Evolutionary conservation across 2,797 vertebrate genomes (phyloP), one percentile per base, ranked within the genome.

Genomic region (Cossypha caffra): DNA sequence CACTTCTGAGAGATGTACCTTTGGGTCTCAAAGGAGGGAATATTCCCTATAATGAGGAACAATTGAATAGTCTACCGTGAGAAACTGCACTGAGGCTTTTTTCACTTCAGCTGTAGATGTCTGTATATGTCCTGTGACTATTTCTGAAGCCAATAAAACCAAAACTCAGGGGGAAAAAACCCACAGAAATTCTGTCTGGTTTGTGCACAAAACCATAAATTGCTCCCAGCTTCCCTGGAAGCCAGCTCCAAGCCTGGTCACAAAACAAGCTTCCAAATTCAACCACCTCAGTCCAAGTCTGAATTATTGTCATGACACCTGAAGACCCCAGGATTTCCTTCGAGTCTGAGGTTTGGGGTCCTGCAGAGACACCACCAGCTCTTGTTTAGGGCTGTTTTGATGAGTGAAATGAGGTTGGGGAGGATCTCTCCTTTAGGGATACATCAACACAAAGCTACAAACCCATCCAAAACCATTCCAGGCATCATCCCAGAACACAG

Each of bases 121-220:
- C 57, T 74, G 40, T 47, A 15, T 91, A 82, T 0, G 29, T 79
- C 90, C 75, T 91, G 12, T 68, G 75, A 86, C 92, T 95, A 50
- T 57, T 85, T 76, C 90, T 92, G 91, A 86, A 69, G 83, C 72
- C 86, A 91, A 67, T 64, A 93, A 95, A 94, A 86, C 45, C 71
- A 82, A 91, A 89, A 93, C 73, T 66, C 73, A 5, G 40, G 54
- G 64, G n/a, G 4, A 20, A 57, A 62, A 72, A 86, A 68, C 43
- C 64, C 89, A 81, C 94, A 96, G 79, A 93, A 94, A 95, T 94
- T 95, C 63, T 66, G 43, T 90, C 81, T 92, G 77, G 63, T 95
- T 95, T 94, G 55, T 88, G 81, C 92, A 77, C 50, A 78, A 90
- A 96, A 83, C 80, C 80, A 74, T 89, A 87, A 92, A 94, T 64